Evolutionary conservation across 2,888 invertebrate species (phyloP).

Genomic region (Bembecia ichneumoniformis): DNA sequence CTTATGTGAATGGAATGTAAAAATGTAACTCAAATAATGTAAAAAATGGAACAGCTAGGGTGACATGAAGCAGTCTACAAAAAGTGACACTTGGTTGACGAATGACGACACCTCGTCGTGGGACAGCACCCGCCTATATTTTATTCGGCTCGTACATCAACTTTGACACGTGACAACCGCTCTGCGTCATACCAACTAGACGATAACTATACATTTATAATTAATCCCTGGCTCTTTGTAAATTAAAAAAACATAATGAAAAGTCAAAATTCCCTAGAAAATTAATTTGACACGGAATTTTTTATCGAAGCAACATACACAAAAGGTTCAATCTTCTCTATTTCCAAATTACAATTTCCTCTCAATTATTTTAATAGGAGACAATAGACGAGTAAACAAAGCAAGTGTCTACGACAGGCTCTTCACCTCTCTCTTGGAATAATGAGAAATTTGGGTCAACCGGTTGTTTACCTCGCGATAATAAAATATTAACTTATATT

Average conservation of each 20-base stretch:
- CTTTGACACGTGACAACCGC: constrained; percentile 31
- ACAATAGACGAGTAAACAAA: neutral
- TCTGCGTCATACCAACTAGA: constrained; percentile 8
- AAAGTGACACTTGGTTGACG: constrained; percentile 35
- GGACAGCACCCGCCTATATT: constrained; percentile 25
- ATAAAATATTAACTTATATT: too few relatives aligned
- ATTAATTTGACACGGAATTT: neutral
- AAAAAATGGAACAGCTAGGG: constrained; percentile 22
- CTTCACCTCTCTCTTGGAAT: neutral
- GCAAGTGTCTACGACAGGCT: neutral
- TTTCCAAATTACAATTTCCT: neutral
- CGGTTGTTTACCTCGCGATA: neutral
- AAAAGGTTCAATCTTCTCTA: neutral
- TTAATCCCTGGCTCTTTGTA: neutral
- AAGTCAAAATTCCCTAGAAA: neutral
- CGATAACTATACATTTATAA: neutral
- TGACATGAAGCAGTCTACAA: constrained; percentile 6
- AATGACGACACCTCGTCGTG: constrained; percentile 30
- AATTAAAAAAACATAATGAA: neutral
- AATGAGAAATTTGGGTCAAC: neutral
- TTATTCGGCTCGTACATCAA: constrained; percentile 35
- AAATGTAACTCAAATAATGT: constrained; percentile 21
- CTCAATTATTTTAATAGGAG: neutral
- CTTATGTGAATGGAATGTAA: too few relatives aligned
- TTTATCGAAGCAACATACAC: neutral